Percentiles rank a stretch among this genome's conserved stretches.
phyloP scores from a whole-genome alignment of 2,113 vertebrate genomes.

The Nothoprocta pentlandii region DNA sequence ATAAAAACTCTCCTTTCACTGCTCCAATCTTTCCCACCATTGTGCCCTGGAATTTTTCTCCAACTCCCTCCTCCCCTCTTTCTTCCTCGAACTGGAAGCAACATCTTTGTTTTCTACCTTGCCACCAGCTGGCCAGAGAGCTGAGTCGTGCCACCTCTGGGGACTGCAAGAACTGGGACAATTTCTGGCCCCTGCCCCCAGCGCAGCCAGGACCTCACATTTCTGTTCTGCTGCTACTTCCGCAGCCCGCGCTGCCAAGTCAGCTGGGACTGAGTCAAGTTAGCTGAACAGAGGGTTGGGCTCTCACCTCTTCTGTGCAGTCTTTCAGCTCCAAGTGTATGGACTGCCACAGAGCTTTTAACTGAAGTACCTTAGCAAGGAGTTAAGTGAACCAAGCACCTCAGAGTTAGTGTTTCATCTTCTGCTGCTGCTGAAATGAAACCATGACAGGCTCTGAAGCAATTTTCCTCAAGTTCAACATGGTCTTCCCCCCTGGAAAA shows the following conservation, averaged over 20 bases:
- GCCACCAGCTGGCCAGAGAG: background rate
- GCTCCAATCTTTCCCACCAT: background rate
- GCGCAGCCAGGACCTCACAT: background rate
- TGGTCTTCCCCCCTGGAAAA: background rate
- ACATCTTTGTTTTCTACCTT: background rate
- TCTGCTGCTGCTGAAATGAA: background rate
- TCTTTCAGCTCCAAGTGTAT: background rate
- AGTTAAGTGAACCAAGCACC: background rate
- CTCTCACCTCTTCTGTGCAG: background rate
- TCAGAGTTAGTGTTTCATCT: background rate
- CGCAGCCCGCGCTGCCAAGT: background rate
- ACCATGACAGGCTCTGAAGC: background rate
- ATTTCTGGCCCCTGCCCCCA: conserved; percentile 2
- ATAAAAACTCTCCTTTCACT: background rate
- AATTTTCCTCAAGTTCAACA: background rate
- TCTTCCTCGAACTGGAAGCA: background rate
- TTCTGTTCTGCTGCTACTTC: conserved; percentile 15
- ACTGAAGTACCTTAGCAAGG: background rate
- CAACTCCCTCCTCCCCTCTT: background rate
- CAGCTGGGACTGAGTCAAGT: background rate
- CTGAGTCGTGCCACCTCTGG: background rate
- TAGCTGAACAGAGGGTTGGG: background rate
- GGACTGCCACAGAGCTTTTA: background rate
- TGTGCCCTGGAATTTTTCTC: background rate
- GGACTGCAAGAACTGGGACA: background rate